phyloP scores from a whole-genome alignment of 2,888 invertebrate genomes.

The Zhuqinia jingwanae region DNA sequence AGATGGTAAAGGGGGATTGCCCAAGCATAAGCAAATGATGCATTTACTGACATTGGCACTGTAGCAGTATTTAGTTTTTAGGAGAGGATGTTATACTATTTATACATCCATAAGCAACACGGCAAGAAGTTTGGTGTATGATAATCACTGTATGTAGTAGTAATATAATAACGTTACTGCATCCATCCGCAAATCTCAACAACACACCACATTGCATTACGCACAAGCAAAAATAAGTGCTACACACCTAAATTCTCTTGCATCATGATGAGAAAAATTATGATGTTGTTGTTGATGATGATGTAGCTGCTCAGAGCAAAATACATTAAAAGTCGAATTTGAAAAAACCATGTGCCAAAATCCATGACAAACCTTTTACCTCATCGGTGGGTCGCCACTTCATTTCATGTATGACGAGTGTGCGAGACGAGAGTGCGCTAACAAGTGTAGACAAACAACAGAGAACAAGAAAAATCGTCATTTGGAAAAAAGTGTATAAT shows the following conservation, averaged over 20 bases:
- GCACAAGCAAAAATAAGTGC: slow-evolving; percentile 68
- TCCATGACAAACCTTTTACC: slow-evolving; percentile 65
- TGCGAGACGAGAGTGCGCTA: not conserved
- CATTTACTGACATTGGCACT: slow-evolving; percentile 46
- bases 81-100: not conserved
- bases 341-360: slow-evolving; percentile 68
- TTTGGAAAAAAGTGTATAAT: not conserved
- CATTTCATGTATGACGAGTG: not conserved
- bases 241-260: slow-evolving; percentile 68
- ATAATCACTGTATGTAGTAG: not conserved
- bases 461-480: not conserved
- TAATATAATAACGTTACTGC: slow-evolving; percentile 17
- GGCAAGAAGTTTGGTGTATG: slow-evolving; percentile 4
- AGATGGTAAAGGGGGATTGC: slow-evolving; percentile 61
- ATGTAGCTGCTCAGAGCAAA: slow-evolving; percentile 40
- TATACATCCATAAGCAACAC: not conserved
- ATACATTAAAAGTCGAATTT: slow-evolving; percentile 53
- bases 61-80: not conserved
- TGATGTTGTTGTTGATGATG: slow-evolving; percentile 49
- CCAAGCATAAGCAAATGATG: slow-evolving; percentile 60
- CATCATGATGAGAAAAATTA: slow-evolving; percentile 52
- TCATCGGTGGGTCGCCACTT: slow-evolving; percentile 9
- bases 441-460: not conserved
- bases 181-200: slow-evolving; percentile 10
- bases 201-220: slow-evolving; percentile 54